Conservation (phyloP, 2,113 vertebrate genomes). For the Esox niger region DNA sequence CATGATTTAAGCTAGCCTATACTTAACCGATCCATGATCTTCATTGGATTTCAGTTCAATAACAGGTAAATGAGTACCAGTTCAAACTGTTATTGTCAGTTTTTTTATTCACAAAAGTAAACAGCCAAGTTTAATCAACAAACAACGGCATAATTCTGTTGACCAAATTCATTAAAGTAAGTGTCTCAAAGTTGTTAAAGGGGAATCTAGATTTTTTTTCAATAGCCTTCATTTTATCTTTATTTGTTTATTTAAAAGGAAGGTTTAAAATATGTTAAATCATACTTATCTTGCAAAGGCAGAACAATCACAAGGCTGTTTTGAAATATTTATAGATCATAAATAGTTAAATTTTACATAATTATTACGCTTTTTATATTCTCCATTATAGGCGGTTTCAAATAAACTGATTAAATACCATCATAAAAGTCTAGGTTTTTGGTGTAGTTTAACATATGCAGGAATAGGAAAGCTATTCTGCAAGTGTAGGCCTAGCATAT, state of each 20-base stretch:
- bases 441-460: background rate
- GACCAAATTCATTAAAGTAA: too few relatives aligned
- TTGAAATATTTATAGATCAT: too few relatives aligned
- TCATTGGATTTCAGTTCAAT: too few relatives aligned
- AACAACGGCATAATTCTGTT: too few relatives aligned
- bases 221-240: background rate
- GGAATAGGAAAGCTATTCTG: constrained; percentile 11
- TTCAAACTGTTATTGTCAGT: too few relatives aligned
- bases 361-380: background rate
- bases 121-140: too few relatives aligned
- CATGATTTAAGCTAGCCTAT: too few relatives aligned
- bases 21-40: too few relatives aligned
- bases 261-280: background rate
- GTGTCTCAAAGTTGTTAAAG: background rate
- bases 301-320: background rate
- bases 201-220: background rate
- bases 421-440: background rate
- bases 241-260: background rate
- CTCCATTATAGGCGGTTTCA: background rate
- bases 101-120: too few relatives aligned
- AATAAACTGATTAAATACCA: background rate
- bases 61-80: too few relatives aligned
- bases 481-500: background rate
- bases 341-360: too few relatives aligned
- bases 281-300: background rate